Conservation (phyloP, 2,888 invertebrate species). For the Dryobota labecula region DNA sequence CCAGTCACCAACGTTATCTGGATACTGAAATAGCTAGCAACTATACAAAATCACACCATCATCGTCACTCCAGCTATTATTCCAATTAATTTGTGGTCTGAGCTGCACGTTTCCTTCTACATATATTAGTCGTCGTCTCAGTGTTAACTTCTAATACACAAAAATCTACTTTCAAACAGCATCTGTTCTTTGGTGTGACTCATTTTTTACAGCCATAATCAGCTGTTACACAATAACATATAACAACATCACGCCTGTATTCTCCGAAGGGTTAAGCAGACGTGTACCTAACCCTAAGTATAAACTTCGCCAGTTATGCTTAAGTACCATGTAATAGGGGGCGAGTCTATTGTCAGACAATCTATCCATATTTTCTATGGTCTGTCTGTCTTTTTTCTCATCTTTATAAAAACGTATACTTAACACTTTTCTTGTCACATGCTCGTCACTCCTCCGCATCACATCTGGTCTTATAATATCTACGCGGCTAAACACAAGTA, state of each 20-base stretch:
- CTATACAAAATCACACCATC: background rate
- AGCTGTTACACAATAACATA: background rate
- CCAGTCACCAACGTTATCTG: background rate
- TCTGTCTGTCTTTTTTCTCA: background rate
- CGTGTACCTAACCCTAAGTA: no score
- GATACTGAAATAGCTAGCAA: background rate
- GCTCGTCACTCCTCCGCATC: background rate
- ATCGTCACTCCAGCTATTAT: background rate
- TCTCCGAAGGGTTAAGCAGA: no score
- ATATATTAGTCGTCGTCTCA: background rate
- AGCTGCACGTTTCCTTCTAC: background rate
- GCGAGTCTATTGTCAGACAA: background rate
- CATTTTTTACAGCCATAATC: background rate
- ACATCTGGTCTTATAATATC: slow-evolving; percentile 16
- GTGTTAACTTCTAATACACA: background rate
- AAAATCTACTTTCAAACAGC: background rate
- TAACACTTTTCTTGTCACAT: background rate
- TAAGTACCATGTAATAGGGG: no score
- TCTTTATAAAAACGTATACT: background rate
- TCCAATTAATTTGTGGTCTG: background rate
- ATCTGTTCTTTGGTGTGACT: no score
- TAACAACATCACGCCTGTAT: no score
- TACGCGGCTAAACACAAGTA: slow-evolving; percentile 19
- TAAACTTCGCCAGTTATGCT: no score
- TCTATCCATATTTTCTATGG: background rate